Evolutionary conservation across 1,140 invertebrate genomes (phyloP), one percentile per base, ranked within the genome.

Genomic region (Cryptotermes secundus): DNA sequence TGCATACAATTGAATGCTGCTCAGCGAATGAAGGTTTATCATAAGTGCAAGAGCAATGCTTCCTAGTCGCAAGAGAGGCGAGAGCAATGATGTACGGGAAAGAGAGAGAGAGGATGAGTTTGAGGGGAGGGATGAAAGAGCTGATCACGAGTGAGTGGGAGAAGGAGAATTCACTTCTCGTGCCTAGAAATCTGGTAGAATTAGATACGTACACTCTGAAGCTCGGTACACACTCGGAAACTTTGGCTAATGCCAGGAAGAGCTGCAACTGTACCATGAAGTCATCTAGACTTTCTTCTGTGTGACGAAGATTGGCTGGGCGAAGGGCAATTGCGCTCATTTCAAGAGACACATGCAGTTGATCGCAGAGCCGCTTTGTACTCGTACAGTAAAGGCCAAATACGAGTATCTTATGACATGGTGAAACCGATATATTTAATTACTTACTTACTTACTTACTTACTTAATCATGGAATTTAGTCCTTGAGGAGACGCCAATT

Each of bases 21-120:
- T 6, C 26, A 72, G 59, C 59, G 59, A 72, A 72, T 72, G 31
- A 26, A 72, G 59, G 26, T 26, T 72, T 31, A 72, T 26, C 59
- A 72, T 72, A 72, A 72, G n/a, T 72, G 59, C 7, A 72, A 72
- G 59, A n/a, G 59, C 59, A 72, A 72, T 31, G 59, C 26, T 72
- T 72, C 59, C 59, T 26, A 6, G n/a, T 31, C 31, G 59, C 26
- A 14, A 72, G 14, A 31, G 59, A 72, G n/a, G 7, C 10, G n/a
- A 31, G 59, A 31, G 59, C 26, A n/a, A 7, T 19, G 59, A 14
- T n/a, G 26, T 72, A 31, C 4, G 59, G 7, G 26, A 31, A 14
- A 72, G n/a, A 72, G 26, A 31, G n/a, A 72, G 9, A 19, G 53
- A 12, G 38, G 38, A n/a, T n/a, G n/a, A n/a, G n/a, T n/a, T n/a